Base-by-base conservation (phyloP, 2,797 vertebrate genomes). In the Pipistrellus pygmaeus region DNA sequence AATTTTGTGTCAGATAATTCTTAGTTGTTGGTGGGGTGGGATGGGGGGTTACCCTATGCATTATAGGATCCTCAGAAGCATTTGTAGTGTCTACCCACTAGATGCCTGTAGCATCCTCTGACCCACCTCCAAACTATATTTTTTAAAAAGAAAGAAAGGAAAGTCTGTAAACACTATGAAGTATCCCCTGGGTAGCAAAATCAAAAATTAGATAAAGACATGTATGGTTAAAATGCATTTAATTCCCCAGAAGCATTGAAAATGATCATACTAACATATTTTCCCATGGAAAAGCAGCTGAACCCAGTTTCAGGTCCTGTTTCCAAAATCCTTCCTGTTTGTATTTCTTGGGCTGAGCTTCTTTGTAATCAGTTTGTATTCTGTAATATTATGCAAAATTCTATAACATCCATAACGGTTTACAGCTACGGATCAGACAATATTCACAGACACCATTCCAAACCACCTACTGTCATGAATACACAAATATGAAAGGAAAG, bases 341-440 rank as follows among this genome's bases (percentile, higher is more conserved):
- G 88, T 51, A 87, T 93, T 94, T 69, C 62, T 95, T 84, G 55
- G 48, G 44, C 71, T 93, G 83, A 90, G 83, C 48, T 60, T 89
- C 68, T 95, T 53, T 89, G 64, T 94, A 69, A 91, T 93, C 94
- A 95, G 72, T 88, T 60, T 78, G 72, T 78, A n/a, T 92, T 91
- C 90, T 93, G 51, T 89, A 95, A 78, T 82, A 35, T 46, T 77
- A 30, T 69, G 48, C 25, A 64, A 75, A 81, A 93, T 88, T 93
- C 69, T 73, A 14, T 91, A 89, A 66, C 73, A 94, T 90, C 69
- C 82, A 57, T 94, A 87, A 90, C 66, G 85, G 62, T 60, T 85
- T 81, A 91, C 30, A 91, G 85, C 76, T 96, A 69, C n/a, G 44
- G 91, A 93, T 48, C 77, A 95, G 76, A n/a, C 76, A 82, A 95